Percentiles rank a stretch among this genome's conserved stretches.
Evolutionary conservation across 1,140 invertebrate species (phyloP).

Genomic region (Forficula auricularia): DNA sequence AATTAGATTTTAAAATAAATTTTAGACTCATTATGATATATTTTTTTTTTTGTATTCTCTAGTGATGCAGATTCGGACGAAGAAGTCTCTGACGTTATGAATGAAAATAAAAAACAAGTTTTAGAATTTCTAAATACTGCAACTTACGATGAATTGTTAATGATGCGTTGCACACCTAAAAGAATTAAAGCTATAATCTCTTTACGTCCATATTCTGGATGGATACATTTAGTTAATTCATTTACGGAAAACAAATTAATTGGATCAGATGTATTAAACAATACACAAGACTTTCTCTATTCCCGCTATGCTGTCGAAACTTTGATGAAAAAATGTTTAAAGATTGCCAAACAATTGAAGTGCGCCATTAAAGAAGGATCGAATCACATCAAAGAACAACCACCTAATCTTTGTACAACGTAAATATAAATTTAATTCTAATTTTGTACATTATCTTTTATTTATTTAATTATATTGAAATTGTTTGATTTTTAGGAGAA

Average conservation of each 20-base stretch:
- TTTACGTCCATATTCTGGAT: constrained; percentile 47
- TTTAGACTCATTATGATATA: too few species aligned
- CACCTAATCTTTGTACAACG: constrained; percentile 34
- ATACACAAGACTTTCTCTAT: constrained; percentile 45
- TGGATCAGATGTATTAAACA: constrained; percentile 50
- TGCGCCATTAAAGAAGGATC: constrained; percentile 49
- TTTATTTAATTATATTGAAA: not conserved
- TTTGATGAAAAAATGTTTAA: constrained; percentile 59
- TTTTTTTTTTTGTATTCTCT: constrained; percentile 6
- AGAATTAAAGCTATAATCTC: constrained; percentile 49
- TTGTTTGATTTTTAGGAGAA: constrained; percentile 29
- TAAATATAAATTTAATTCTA: constrained; percentile 19
- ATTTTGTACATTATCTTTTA: not conserved
- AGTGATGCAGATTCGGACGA: constrained; percentile 56
- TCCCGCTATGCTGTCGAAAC: constrained; percentile 47
- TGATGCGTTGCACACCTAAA: constrained; percentile 53
- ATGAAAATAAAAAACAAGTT: constrained; percentile 48
- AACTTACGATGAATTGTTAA: constrained; percentile 39
- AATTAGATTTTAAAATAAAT: too few species aligned
- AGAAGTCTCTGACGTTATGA: constrained; percentile 47
- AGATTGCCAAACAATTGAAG: constrained; percentile 48
- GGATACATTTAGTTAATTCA: constrained; percentile 53
- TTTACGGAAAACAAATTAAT: constrained; percentile 46
- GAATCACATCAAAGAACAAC: constrained; percentile 44
- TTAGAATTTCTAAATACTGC: constrained; percentile 58